Evolutionary conservation across 2,113 vertebrate genomes (phyloP).

Genomic region (Platysternon megacephalum): DNA sequence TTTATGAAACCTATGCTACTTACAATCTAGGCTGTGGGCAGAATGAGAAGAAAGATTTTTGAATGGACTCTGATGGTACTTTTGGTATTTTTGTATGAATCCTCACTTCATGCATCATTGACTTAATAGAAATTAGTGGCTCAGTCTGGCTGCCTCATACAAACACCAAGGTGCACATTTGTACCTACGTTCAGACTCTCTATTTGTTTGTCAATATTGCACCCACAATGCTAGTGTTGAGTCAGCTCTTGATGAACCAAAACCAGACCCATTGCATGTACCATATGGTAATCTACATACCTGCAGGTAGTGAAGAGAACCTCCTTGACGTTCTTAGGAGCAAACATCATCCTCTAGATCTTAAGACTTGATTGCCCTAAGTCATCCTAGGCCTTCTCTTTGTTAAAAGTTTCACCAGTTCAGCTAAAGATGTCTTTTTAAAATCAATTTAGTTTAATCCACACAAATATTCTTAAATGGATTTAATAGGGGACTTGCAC

Average conservation of each 20-base stretch:
- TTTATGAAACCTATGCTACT: not conserved
- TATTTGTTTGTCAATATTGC: not conserved
- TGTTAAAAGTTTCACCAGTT: not conserved
- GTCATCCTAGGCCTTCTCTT: not conserved
- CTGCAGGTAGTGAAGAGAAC: not conserved
- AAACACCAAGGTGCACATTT: not conserved
- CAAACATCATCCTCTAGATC: not conserved
- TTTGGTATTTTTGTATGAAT: not conserved
- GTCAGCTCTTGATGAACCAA: not conserved
- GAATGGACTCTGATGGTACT: not conserved
- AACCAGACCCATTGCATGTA: not conserved
- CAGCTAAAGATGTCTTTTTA: not conserved
- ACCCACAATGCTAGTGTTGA: not conserved
- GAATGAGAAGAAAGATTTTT: not conserved
- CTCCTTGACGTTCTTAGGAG: not conserved
- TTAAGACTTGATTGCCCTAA: not conserved
- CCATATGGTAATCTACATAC: not conserved
- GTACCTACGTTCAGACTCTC: not conserved
- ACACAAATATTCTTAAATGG: not conserved
- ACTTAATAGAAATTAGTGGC: not conserved
- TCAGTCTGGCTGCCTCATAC: not conserved
- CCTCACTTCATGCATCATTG: not conserved
- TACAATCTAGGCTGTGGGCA: fast-evolving
- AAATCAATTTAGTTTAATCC: not conserved
- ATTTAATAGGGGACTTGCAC: not conserved